phyloP scores from a whole-genome alignment of 2,113 vertebrate genomes.

The Zeus faber region DNA sequence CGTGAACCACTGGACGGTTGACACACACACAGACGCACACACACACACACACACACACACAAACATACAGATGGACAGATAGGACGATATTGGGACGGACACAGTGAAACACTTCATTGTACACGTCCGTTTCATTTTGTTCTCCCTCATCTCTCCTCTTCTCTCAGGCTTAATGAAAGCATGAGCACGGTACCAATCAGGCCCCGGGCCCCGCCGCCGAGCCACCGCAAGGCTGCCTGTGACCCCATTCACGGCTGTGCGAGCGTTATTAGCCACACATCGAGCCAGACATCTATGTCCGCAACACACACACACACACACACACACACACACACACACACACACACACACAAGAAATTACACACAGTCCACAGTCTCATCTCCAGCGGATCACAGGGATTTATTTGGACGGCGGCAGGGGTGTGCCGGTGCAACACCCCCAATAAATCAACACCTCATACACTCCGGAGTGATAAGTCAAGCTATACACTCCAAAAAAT shows the following conservation, averaged over 20 bases:
- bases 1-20: slow-evolving; percentile 10
- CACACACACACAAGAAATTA: slow-evolving; percentile 23
- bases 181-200: slow-evolving; percentile 41
- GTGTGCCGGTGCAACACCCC: slow-evolving; percentile 53
- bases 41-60: slow-evolving; percentile 10
- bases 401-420: slow-evolving; percentile 55
- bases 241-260: slow-evolving; percentile 54
- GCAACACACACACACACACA: background rate
- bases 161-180: slow-evolving; percentile 57
- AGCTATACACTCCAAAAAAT: slow-evolving; percentile 49
- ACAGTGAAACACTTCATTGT: slow-evolving; percentile 13
- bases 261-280: slow-evolving; percentile 56
- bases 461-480: slow-evolving; percentile 51
- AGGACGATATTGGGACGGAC: too few species aligned
- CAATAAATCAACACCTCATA: slow-evolving; percentile 60
- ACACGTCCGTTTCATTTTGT: slow-evolving; percentile 33
- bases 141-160: slow-evolving; percentile 51
- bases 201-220: slow-evolving; percentile 43
- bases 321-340: background rate
- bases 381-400: slow-evolving; percentile 57
- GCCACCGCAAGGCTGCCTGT: slow-evolving; percentile 42
- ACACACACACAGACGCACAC: background rate
- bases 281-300: too few species aligned
- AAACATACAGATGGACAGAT: slow-evolving; percentile 21
- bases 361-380: slow-evolving; percentile 54